Percentiles rank a stretch among this genome's conserved stretches.
Evolutionary conservation across 1,140 invertebrate species (phyloP).

Genomic region (Drosophila eugracilis): DNA sequence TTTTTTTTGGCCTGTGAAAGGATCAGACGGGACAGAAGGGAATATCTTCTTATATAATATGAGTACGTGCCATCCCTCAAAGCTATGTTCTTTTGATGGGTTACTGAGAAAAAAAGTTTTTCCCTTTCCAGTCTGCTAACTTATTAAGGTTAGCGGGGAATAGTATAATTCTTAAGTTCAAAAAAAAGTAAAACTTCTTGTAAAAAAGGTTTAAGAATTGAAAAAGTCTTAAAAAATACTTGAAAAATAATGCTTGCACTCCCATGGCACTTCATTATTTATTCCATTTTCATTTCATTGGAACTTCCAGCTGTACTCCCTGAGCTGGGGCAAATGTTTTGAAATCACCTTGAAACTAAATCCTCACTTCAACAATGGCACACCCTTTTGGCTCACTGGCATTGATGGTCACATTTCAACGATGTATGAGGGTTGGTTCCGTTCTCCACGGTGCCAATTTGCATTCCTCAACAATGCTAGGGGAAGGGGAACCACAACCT

Average conservation of each 20-base stretch:
- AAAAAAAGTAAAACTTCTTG: not conserved
- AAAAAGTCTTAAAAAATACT: too few species aligned
- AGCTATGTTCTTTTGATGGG: slow-evolving; percentile 35
- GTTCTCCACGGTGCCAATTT: slow-evolving; percentile 26
- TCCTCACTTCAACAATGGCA: slow-evolving; percentile 2
- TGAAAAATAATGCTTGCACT: too few species aligned
- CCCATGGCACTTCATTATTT: not conserved
- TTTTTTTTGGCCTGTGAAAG: slow-evolving; percentile 25
- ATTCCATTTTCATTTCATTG: too few species aligned
- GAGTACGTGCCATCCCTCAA: slow-evolving; percentile 42
- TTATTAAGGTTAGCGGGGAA: not conserved
- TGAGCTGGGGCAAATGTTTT: slow-evolving; percentile 10
- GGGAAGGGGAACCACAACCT: slow-evolving; percentile 38
- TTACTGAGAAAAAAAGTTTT: slow-evolving; percentile 10
- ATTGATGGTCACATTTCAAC: slow-evolving; percentile 24
- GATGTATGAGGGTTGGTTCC: not conserved
- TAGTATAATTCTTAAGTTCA: not conserved
- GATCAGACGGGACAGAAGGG: slow-evolving; percentile 5
- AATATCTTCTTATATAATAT: slow-evolving; percentile 35
- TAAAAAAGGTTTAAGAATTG: not conserved
- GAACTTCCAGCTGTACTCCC: not conserved
- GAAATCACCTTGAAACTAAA: slow-evolving; percentile 38
- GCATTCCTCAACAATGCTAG: slow-evolving; percentile 41
- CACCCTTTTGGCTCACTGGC: slow-evolving; percentile 6
- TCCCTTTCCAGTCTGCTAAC: not conserved